Conservation (phyloP, 2,888 invertebrate species). For the Leptopilina myrica region DNA sequence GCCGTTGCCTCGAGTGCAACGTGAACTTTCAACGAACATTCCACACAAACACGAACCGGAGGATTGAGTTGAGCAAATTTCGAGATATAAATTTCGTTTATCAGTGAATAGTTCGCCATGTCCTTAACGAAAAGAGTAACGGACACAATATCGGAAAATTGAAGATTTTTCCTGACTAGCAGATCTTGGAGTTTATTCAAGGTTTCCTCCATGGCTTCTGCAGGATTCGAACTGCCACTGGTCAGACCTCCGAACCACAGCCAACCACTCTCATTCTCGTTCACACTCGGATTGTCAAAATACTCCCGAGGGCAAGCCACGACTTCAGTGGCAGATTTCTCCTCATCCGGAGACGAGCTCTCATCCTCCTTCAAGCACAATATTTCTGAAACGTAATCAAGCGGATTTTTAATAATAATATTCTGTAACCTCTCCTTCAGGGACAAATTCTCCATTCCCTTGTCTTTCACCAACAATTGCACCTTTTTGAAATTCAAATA, state of each 20-base stretch:
- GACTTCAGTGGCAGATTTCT: neutral
- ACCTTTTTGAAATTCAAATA: constrained; percentile 93
- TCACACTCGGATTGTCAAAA: constrained; percentile 81
- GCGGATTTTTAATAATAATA: constrained; percentile 70
- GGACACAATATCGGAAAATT: constrained; percentile 83
- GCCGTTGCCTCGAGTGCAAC: constrained; percentile 88
- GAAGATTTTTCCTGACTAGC: constrained; percentile 70
- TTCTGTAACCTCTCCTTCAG: constrained; percentile 72
- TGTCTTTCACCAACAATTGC: constrained; percentile 84
- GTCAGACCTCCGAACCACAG: constrained; percentile 89
- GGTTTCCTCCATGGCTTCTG: constrained; percentile 84
- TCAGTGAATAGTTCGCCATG: constrained; percentile 86
- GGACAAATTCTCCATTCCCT: constrained; percentile 68
- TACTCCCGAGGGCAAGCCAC: constrained; percentile 79
- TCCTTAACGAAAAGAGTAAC: constrained; percentile 90
- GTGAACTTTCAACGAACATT: constrained; percentile 86
- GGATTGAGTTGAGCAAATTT: constrained; percentile 88
- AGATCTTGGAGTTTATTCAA: constrained; percentile 85
- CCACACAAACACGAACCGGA: constrained; percentile 91
- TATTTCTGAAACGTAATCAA: constrained; percentile 74
- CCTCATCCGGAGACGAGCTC: neutral
- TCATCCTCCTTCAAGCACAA: constrained; percentile 74
- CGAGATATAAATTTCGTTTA: constrained; percentile 88
- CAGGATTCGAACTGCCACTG: constrained; percentile 83
- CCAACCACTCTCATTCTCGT: constrained; percentile 87